phyloP scores from a whole-genome alignment of 1,140 invertebrate species.

The Drosophila sulfurigaster region DNA sequence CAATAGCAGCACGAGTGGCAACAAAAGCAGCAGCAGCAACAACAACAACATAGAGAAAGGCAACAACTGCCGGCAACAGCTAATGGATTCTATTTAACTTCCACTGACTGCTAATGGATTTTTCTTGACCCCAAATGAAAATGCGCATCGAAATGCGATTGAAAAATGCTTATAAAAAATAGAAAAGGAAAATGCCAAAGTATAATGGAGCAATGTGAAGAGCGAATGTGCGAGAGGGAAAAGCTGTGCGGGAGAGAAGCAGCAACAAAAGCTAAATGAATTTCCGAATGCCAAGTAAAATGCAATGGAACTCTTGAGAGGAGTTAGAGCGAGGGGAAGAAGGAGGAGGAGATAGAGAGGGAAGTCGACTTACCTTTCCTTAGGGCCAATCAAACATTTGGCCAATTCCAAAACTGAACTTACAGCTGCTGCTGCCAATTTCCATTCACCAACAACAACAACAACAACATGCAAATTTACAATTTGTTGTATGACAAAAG shows the following conservation, averaged over 20 bases:
- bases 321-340: background rate
- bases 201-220: conserved; percentile 45
- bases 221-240: background rate
- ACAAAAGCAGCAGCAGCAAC: conserved; percentile 31
- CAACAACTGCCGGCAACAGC: conserved; percentile 65
- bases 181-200: conserved; percentile 60
- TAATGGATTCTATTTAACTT: conserved; percentile 85
- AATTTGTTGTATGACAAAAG: conserved; percentile 7
- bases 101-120: conserved; percentile 84
- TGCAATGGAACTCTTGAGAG: conserved; percentile 32
- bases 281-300: conserved; percentile 74
- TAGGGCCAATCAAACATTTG: conserved; percentile 41
- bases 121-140: conserved; percentile 85
- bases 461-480: background rate
- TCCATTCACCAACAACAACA: background rate
- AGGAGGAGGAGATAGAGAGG: background rate
- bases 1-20: conserved; percentile 34
- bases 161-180: conserved; percentile 81
- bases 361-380: conserved; percentile 31
- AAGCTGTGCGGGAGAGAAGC: conserved; percentile 15
- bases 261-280: conserved; percentile 75
- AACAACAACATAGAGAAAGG: conserved; percentile 37
- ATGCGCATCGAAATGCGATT: conserved; percentile 83
- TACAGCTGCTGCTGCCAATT: conserved; percentile 20
- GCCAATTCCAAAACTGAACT: conserved; percentile 37